Conservation (phyloP, 2,888 invertebrate genomes). For the Theretra japonica region DNA sequence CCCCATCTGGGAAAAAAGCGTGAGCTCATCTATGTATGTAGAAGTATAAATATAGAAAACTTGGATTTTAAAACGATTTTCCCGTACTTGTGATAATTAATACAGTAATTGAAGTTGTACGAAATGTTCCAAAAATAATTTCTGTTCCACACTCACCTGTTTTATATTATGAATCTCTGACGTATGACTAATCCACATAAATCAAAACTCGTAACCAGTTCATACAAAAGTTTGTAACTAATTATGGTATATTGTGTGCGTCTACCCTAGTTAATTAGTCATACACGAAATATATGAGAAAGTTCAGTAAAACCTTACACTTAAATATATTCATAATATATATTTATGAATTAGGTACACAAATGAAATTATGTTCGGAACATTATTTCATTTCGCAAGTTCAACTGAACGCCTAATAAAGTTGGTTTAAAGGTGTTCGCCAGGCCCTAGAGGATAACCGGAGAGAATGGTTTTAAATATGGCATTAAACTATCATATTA, state of each 20-base stretch:
- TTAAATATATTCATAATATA: neutral
- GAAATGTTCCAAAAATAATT: neutral
- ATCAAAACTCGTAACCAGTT: neutral
- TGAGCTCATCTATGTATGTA: too few species aligned
- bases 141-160: neutral
- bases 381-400: too few species aligned
- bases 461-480: neutral
- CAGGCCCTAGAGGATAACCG: too few species aligned
- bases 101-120: too few species aligned
- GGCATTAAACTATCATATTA: conserved; percentile 4
- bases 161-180: conserved; percentile 1
- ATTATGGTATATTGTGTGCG: conserved; percentile 1
- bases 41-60: too few species aligned
- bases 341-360: neutral
- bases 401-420: too few species aligned
- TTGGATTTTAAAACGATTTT: too few species aligned
- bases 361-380: neutral
- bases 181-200: neutral
- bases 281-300: neutral
- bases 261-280: neutral
- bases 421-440: too few species aligned
- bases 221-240: conserved; percentile 7
- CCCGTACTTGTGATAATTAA: too few species aligned
- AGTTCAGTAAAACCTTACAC: neutral
- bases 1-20: too few species aligned